phyloP scores from a whole-genome alignment of 2,888 invertebrate species.

The Cephus nigrinus region DNA sequence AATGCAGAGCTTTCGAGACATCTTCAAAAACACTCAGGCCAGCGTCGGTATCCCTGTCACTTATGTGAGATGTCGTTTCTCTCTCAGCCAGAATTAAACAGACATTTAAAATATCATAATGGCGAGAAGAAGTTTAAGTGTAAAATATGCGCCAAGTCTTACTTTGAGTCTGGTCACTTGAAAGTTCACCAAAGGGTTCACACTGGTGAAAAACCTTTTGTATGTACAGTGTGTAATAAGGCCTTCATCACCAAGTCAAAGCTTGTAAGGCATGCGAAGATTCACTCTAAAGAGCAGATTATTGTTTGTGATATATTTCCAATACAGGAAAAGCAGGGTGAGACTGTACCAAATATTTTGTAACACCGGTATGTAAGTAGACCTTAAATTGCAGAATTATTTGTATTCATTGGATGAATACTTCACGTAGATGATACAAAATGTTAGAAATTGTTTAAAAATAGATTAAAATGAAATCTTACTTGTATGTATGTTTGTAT shows the following conservation, averaged over 20 bases:
- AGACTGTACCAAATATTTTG: not conserved
- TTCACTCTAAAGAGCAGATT: constrained; percentile 39
- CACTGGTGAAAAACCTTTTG: constrained; percentile 56
- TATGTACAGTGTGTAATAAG: constrained; percentile 54
- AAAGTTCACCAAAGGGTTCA: constrained; percentile 57
- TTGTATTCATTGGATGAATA: not conserved
- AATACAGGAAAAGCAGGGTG: not conserved
- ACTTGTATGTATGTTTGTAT: not conserved
- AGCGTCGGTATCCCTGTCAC: constrained; percentile 50
- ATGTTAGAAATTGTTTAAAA: not conserved
- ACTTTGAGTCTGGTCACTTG: constrained; percentile 58
- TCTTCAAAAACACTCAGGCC: constrained; percentile 50
- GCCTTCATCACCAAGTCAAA: constrained; percentile 57
- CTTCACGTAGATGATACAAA: not conserved
- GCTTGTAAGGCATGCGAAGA: constrained; percentile 53
- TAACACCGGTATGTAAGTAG: not conserved
- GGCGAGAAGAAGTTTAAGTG: constrained; percentile 55
- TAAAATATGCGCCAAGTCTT: constrained; percentile 50
- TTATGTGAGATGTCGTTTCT: constrained; percentile 54
- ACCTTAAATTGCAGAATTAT: not conserved
- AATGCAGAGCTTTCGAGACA: constrained; percentile 56
- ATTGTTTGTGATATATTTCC: constrained; percentile 10
- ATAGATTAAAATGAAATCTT: not conserved
- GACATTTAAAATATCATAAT: constrained; percentile 57
- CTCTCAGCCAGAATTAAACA: constrained; percentile 53